These are phyloP conservation scores for Carcharodon carcharias DNA, from an alignment of 2,797 vertebrate genomes.

Conservation along the genomic window DNA sequence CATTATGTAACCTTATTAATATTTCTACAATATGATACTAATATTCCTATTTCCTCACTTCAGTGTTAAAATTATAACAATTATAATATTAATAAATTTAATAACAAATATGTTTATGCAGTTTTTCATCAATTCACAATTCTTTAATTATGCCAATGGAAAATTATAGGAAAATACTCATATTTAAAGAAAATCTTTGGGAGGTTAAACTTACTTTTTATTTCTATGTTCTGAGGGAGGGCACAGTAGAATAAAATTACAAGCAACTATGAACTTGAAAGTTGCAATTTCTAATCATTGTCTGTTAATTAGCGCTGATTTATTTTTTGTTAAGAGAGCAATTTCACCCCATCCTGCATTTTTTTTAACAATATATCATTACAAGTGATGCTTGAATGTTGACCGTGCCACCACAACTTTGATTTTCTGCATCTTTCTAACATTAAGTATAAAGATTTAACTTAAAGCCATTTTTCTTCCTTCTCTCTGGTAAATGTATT, in stretches of 20 bases:
- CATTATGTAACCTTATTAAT: not conserved
- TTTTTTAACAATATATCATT: not conserved
- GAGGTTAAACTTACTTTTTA: not conserved
- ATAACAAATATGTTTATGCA: not conserved
- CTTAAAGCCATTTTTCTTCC: not conserved
- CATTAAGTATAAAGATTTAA: not conserved
- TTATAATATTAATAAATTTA: not conserved
- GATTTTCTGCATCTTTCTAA: not conserved
- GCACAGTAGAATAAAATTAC: not conserved
- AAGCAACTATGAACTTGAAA: not conserved
- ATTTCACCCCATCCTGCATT: not conserved
- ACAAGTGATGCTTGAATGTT: not conserved
- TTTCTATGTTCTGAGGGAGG: not conserved
- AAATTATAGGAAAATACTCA: not conserved
- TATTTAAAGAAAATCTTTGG: not conserved
- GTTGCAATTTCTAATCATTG: not conserved
- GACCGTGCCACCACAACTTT: not conserved
- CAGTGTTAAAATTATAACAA: not conserved
- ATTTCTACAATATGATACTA: not conserved
- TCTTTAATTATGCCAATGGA: not conserved
- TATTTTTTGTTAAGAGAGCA: not conserved
- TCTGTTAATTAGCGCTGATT: not conserved
- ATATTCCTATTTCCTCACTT: not conserved
- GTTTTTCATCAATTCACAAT: not conserved
- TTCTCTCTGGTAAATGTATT: not conserved